Evolutionary conservation across 2,113 vertebrate species (phyloP), one percentile per base, ranked within the genome.

Genomic region (Atractosteus spatula): DNA sequence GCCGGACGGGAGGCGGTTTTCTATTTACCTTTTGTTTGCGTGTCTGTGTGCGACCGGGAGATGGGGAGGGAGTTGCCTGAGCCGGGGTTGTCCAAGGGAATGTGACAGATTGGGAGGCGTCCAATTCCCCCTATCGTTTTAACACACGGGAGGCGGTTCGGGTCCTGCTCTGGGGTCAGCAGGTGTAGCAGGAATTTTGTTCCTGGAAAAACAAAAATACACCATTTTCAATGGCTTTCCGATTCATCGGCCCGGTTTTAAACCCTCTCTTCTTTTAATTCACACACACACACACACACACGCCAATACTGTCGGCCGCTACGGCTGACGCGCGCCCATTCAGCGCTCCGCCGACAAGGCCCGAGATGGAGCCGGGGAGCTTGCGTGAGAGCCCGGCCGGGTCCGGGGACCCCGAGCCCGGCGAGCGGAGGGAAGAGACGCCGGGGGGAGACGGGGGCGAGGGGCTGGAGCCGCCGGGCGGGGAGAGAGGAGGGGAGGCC

Each of bases 351-450:
- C 14, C 62, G 4, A 66, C 6, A 59, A 80, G 89, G 89, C 87
- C 86, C 54, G 71, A 41, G 10, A 90, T 91, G 87, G 86, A 92
- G 77, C 85, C 83, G 3, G 80, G 76, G 70, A 76, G 57, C 75
- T 86, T 82, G 80, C 85, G 84, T 87, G 84, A 88, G 79, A 77
- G 64, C 47, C 76, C 73, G 11, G 71, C 66, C 62, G 92, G 92
- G 8, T 91, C 89, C 43, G 80, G 83, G 75, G 78, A 72, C 44
- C 14, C 78, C 3, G 72, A 75, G 41, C 47, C 70, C 51, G 43
- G 13, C 54, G 80, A 79, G 1, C 54, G 77, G 70, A 83, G 87
- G 3, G 84, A 87, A 76, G 81, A 88, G 79, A 88, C 80, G 16
- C 86, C 86, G 62, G 88, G 85, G 8, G 80, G 77, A 14, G 89